These are phyloP conservation scores for Tamias sibiricus DNA, from an alignment of 2,113 vertebrate species.

Conservation along the genomic window DNA sequence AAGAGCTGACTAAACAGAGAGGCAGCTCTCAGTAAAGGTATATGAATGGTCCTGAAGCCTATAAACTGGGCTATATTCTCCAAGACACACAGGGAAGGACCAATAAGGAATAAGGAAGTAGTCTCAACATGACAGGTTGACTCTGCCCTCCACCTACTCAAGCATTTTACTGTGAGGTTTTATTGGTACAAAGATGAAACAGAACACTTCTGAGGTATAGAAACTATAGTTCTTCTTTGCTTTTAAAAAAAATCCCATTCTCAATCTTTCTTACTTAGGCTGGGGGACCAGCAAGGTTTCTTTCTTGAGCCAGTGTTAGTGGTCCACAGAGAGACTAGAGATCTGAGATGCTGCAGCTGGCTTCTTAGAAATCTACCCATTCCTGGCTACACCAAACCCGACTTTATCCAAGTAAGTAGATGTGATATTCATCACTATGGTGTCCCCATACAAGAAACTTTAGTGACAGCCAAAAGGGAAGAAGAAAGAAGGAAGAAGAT, in stretches of 20 bases:
- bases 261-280: not conserved
- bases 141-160: not conserved
- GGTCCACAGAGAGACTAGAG: not conserved
- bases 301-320: no score
- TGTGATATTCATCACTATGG: not conserved
- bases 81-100: fast-evolving
- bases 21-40: fast-evolving
- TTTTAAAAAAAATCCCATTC: not conserved
- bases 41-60: not conserved
- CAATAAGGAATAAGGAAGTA: not conserved
- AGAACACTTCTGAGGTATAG: not conserved
- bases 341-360: not conserved
- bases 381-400: not conserved
- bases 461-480: not conserved
- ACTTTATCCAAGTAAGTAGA: not conserved
- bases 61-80: not conserved
- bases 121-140: fast-evolving
- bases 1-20: not conserved
- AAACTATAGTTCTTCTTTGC: not conserved
- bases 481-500: not conserved
- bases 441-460: not conserved
- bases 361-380: not conserved
- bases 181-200: not conserved
- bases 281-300: not conserved
- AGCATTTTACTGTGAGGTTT: not conserved